A percentile compares a stretch with the other conserved stretches of the same genome.
These are phyloP conservation scores for Drosophila tristis DNA, from an alignment of 1,140 invertebrate genomes.

Conservation along the genomic window DNA sequence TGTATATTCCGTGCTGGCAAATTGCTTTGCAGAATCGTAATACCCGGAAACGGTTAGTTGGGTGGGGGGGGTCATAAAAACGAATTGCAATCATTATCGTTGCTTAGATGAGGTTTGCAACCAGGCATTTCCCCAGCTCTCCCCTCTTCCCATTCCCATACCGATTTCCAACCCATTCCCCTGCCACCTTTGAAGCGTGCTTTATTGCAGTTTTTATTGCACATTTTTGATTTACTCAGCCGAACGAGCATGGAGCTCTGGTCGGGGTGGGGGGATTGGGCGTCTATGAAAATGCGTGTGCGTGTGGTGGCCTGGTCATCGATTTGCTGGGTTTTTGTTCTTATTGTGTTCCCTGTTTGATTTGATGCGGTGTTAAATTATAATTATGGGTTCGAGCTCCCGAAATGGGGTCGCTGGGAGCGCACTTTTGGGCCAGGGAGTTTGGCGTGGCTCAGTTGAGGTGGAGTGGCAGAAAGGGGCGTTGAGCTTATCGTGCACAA, in stretches of 20 bases:
- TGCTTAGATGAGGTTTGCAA: slow-evolving; percentile 70
- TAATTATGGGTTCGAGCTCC: slow-evolving; percentile 71
- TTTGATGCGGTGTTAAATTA: slow-evolving; percentile 65
- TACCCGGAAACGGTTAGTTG: slow-evolving; percentile 68
- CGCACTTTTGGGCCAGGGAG: neutral
- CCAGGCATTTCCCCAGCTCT: slow-evolving; percentile 11
- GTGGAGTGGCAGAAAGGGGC: neutral
- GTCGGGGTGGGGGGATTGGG: slow-evolving; percentile 5
- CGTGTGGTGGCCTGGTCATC: slow-evolving; percentile 45
- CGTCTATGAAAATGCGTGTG: slow-evolving; percentile 20
- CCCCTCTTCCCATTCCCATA: too few species aligned
- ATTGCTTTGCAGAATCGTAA: slow-evolving; percentile 61
- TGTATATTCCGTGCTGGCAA: slow-evolving; percentile 57
- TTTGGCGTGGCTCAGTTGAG: neutral
- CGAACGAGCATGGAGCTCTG: slow-evolving; percentile 40
- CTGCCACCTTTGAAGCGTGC: slow-evolving; percentile 54
- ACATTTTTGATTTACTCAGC: slow-evolving; percentile 73
- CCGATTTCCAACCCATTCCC: too few species aligned
- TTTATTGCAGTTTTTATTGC: slow-evolving; percentile 71
- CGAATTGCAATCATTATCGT: slow-evolving; percentile 80
- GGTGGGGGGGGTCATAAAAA: slow-evolving; percentile 61
- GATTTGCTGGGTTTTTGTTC: slow-evolving; percentile 42
- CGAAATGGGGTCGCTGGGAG: slow-evolving; percentile 28
- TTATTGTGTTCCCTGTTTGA: slow-evolving; percentile 28
- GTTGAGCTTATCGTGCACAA: slow-evolving; percentile 64